phyloP scores from a whole-genome alignment of 2,113 vertebrate species.

The Ophthalmolycus amberensis region DNA sequence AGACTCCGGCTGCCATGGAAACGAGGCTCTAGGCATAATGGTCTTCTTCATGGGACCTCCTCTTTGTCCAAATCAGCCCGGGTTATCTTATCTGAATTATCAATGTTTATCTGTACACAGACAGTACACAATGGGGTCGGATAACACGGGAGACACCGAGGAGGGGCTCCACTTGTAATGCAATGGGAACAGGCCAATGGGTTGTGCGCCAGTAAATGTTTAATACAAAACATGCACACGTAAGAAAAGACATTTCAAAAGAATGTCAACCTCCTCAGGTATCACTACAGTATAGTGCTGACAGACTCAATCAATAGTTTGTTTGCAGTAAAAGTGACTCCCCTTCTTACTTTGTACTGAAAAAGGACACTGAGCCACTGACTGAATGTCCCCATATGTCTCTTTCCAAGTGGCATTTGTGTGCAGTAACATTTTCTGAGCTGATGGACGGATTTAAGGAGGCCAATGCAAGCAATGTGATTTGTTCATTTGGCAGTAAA shows the following conservation, averaged over 20 bases:
- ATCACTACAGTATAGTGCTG: neutral
- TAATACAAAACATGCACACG: neutral
- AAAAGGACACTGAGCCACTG: neutral
- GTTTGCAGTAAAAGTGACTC: neutral
- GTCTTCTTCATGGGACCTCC: constrained; percentile 9
- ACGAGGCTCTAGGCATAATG: constrained; percentile 6
- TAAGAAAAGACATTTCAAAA: neutral
- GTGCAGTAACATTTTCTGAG: neutral
- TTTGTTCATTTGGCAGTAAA: constrained; percentile 17
- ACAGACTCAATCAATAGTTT: neutral
- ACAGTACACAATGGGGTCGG: neutral
- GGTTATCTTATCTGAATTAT: constrained; percentile 16
- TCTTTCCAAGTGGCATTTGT: neutral
- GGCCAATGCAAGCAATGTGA: neutral
- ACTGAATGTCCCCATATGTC: neutral
- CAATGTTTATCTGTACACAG: neutral
- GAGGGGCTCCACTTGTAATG: neutral
- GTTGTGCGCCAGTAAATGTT: constrained; percentile 22
- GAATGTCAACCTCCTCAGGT: neutral
- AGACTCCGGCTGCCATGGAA: constrained; percentile 51
- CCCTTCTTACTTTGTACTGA: neutral
- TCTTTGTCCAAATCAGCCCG: constrained; percentile 18
- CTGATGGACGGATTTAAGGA: constrained; percentile 6
- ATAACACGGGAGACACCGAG: neutral
- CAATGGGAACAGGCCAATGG: constrained; percentile 4